These are phyloP conservation scores for Xylocopa sonorina DNA, from an alignment of 1,140 invertebrate species.

Conservation along the genomic window DNA sequence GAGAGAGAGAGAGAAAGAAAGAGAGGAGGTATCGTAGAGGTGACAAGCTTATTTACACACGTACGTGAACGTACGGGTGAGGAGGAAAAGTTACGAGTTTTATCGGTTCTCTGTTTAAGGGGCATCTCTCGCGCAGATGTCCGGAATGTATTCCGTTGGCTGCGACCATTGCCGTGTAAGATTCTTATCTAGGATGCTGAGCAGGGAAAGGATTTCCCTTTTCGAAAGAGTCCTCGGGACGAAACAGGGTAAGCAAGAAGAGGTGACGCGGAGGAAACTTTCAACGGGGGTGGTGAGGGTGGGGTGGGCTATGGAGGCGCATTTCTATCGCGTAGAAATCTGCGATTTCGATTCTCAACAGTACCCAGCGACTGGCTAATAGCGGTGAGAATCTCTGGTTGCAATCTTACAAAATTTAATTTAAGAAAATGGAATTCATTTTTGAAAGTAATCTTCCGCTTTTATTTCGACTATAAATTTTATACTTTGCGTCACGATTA, in stretches of 20 bases:
- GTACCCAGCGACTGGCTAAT: too few species aligned
- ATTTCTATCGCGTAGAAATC: not conserved
- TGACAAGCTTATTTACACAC: constrained; percentile 6
- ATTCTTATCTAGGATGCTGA: constrained; percentile 61
- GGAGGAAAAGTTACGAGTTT: constrained; percentile 13
- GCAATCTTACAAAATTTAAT: too few species aligned
- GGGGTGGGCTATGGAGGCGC: not conserved
- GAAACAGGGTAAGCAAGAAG: constrained; percentile 66
- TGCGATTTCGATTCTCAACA: constrained; percentile 29
- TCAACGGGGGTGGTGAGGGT: not conserved
- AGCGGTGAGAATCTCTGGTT: too few species aligned
- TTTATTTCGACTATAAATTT: too few species aligned
- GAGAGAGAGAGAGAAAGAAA: constrained; percentile 3
- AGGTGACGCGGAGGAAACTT: constrained; percentile 12
- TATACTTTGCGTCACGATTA: too few species aligned
- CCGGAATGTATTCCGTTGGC: constrained; percentile 50
- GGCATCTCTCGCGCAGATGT: constrained; percentile 55
- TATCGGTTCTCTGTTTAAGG: constrained; percentile 47
- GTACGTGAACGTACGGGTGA: not conserved
- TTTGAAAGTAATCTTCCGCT: too few species aligned
- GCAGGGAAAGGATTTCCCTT: constrained; percentile 57
- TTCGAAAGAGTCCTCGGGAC: constrained; percentile 67
- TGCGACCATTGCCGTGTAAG: constrained; percentile 64
- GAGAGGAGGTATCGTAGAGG: constrained; percentile 4
- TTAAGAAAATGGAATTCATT: too few species aligned